Percentiles rank a stretch among this genome's conserved stretches.
These are phyloP conservation scores for Caenorhabditis imperialis DNA, from an alignment of 2,888 invertebrate genomes.

Conservation along the genomic window DNA sequence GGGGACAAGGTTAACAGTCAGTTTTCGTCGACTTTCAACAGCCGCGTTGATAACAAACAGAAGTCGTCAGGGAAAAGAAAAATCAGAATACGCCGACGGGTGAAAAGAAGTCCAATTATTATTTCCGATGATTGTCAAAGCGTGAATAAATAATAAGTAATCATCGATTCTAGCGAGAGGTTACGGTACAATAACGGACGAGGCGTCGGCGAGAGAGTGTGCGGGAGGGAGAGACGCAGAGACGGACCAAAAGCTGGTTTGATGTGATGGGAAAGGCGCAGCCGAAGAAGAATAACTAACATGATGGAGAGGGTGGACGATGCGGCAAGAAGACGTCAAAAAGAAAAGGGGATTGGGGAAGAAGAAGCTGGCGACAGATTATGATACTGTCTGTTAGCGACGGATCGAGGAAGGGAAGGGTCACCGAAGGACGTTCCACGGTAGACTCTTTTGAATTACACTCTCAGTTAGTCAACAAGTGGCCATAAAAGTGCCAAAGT, in stretches of 20 bases:
- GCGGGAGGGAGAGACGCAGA: slow-evolving; percentile 33
- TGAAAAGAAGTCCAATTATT: too few relatives aligned
- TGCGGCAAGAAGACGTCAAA: slow-evolving; percentile 19
- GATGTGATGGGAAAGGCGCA: slow-evolving; percentile 43
- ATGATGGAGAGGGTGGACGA: slow-evolving; percentile 45
- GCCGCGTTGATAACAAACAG: too few relatives aligned
- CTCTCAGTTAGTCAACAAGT: too few relatives aligned
- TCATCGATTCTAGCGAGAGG: neutral
- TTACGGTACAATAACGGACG: slow-evolving; percentile 51
- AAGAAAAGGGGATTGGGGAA: slow-evolving; percentile 15
- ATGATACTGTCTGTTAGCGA: slow-evolving; percentile 39
- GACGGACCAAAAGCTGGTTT: slow-evolving; percentile 44
- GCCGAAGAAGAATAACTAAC: slow-evolving; percentile 48
- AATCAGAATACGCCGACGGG: too few relatives aligned
- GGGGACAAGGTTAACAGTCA: slow-evolving; percentile 37
- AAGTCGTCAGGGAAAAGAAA: too few relatives aligned
- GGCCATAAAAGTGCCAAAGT: too few relatives aligned
- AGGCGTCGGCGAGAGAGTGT: too few relatives aligned
- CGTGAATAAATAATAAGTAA: neutral
- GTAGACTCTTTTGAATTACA: too few relatives aligned
- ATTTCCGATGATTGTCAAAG: neutral
- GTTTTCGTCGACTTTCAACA: too few relatives aligned
- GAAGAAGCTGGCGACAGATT: slow-evolving; percentile 46
- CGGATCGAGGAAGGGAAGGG: too few relatives aligned
- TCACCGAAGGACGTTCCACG: too few relatives aligned